Conservation (phyloP, 2,797 vertebrate genomes). For the Schizopygopsis pylzovi region DNA sequence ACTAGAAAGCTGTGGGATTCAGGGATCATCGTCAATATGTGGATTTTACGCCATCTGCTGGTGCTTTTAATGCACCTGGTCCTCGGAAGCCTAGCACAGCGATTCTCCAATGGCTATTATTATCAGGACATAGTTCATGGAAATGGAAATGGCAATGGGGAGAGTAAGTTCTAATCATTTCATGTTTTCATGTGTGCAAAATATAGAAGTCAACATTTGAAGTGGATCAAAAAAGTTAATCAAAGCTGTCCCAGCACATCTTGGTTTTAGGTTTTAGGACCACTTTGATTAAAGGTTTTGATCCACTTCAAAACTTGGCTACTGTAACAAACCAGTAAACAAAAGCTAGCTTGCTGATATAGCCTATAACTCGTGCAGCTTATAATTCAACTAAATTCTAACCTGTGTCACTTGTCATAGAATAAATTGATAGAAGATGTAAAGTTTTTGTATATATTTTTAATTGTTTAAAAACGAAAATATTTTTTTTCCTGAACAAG, state of each 20-base stretch:
- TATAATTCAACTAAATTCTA: neutral
- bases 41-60: conserved; percentile 72
- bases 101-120: conserved; percentile 87
- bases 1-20: conserved; percentile 43
- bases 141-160: conserved; percentile 62
- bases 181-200: conserved; percentile 1
- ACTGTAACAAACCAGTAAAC: neutral
- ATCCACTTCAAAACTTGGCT: no score
- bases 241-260: no score
- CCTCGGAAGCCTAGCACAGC: conserved; percentile 58
- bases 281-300: no score
- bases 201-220: no score
- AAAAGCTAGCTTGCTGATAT: neutral
- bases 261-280: no score
- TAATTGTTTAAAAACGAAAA: no score
- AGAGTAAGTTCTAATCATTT: conserved; percentile 74
- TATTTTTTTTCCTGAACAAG: neutral
- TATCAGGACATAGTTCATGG: conserved; percentile 82
- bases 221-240: no score
- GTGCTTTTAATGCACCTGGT: conserved; percentile 65
- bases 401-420: neutral
- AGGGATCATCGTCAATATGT: conserved; percentile 59
- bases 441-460: neutral
- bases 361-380: no score
- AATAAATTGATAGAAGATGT: neutral